Conservation (phyloP, 2,113 vertebrate species). For the Hemiscyllium ocellatum region DNA sequence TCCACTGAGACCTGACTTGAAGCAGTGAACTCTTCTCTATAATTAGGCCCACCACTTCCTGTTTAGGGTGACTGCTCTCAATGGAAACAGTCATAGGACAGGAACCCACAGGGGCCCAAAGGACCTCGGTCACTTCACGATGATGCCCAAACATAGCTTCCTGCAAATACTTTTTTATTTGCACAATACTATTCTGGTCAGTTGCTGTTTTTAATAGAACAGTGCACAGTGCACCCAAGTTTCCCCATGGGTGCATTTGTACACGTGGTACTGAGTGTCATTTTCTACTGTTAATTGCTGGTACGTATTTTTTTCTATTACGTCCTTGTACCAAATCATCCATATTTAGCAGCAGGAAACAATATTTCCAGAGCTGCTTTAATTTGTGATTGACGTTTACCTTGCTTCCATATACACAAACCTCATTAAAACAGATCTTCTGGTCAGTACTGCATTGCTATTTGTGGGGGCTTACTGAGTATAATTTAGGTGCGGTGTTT, state of each 20-base stretch:
- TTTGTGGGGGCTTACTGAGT: too few species aligned
- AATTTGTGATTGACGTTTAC: background rate
- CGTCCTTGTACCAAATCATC: background rate
- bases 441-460: too few species aligned
- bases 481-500: too few species aligned
- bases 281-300: background rate
- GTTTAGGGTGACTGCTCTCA: background rate
- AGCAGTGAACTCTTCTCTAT: background rate
- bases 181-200: background rate
- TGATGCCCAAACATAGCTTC: constrained; percentile 2
- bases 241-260: background rate
- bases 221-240: background rate
- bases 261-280: background rate
- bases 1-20: background rate
- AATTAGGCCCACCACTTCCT: constrained; percentile 20
- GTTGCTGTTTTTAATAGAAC: background rate
- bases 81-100: background rate
- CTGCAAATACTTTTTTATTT: background rate
- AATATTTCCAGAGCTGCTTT: background rate
- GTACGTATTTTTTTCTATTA: background rate
- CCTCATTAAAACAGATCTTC: too few species aligned
- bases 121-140: background rate
- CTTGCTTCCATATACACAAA: background rate
- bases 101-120: constrained; percentile 8
- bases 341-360: background rate